Evolutionary conservation across 2,888 invertebrate species (phyloP).

Genomic region (Nemotelus pantherinus): DNA sequence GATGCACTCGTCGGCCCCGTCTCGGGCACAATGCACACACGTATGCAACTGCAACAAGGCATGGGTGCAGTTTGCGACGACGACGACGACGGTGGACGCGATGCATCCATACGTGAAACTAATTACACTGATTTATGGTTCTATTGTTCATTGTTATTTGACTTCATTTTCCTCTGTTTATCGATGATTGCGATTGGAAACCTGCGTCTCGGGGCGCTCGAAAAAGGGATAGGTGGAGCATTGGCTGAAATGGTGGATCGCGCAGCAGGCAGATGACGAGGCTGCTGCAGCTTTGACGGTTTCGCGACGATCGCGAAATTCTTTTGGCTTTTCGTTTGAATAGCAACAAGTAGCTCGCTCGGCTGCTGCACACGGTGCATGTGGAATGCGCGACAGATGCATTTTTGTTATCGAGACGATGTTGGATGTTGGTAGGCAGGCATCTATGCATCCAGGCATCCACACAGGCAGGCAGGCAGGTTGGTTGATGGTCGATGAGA

Average conservation of each 20-base stretch:
- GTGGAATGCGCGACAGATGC: slow-evolving; percentile 38
- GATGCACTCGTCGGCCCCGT: not conserved
- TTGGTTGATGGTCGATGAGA: slow-evolving; percentile 17
- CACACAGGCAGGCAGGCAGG: not conserved
- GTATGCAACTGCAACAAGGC: not conserved
- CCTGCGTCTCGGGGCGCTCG: slow-evolving; percentile 22
- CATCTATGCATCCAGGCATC: too few species aligned
- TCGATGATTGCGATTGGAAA: slow-evolving; percentile 41
- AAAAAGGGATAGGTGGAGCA: slow-evolving; percentile 35
- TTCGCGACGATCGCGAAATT: slow-evolving; percentile 28
- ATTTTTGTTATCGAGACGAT: slow-evolving; percentile 11
- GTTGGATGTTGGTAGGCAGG: not conserved
- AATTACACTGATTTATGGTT: slow-evolving; percentile 94
- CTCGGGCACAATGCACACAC: not conserved
- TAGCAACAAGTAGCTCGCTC: slow-evolving; percentile 10
- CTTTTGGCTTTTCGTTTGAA: slow-evolving; percentile 3
- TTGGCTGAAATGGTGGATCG: not conserved
- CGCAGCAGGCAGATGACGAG: slow-evolving; percentile 2
- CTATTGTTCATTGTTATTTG: slow-evolving; percentile 86
- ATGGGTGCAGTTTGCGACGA: slow-evolving; percentile 26
- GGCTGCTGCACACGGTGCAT: not conserved
- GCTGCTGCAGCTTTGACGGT: slow-evolving; percentile 3
- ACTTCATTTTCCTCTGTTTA: slow-evolving; percentile 54
- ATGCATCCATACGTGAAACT: slow-evolving; percentile 69
- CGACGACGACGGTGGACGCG: slow-evolving; percentile 20